phyloP scores from a whole-genome alignment of 2,113 vertebrate genomes.

The Scartelaos histophorus region DNA sequence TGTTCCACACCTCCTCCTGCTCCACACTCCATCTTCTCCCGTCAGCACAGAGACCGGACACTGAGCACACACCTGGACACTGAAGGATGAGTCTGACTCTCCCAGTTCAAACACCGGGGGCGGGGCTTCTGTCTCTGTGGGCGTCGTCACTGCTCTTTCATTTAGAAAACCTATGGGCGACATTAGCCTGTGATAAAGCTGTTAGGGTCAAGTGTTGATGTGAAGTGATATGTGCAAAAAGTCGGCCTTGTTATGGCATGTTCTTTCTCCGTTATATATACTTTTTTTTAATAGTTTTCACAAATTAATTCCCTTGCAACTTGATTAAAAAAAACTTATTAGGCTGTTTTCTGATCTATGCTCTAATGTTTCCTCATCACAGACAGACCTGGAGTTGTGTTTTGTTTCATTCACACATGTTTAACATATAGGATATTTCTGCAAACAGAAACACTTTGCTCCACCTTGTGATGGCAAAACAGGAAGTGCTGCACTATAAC shows the following conservation, averaged over 20 bases:
- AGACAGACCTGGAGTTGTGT: no score
- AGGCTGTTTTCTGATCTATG: no score
- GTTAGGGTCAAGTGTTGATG: neutral
- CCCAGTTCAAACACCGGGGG: neutral
- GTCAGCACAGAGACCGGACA: neutral
- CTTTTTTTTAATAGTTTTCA: no score
- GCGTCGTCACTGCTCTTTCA: neutral
- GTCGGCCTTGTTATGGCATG: neutral
- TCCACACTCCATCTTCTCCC: neutral
- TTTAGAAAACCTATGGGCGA: neutral
- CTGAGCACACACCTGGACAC: conserved; percentile 17
- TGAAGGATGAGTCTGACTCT: neutral
- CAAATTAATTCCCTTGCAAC: no score
- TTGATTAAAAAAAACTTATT: no score
- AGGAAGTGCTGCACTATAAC: no score
- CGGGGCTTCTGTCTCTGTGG: neutral
- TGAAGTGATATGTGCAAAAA: neutral
- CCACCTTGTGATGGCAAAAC: no score
- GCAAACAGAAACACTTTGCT: no score
- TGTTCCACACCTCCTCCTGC: conserved; percentile 9
- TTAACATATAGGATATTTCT: no score
- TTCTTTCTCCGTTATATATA: neutral
- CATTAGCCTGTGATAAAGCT: neutral
- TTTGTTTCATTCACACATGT: no score
- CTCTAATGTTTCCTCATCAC: no score